Conservation (phyloP, 2,797 vertebrate genomes). For the Dipus sagitta region DNA sequence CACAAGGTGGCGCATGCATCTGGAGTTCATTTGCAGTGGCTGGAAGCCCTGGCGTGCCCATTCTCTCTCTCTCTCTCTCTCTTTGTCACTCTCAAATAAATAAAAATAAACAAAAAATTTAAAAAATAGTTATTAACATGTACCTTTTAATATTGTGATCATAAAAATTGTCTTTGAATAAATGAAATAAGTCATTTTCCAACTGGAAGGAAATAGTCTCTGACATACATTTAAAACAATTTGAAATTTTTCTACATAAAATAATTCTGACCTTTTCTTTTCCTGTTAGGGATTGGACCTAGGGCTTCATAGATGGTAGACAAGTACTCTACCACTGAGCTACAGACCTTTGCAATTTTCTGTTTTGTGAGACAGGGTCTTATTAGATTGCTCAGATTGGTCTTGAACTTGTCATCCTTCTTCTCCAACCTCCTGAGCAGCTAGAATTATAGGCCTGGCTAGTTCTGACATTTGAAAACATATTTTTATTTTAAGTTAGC, state of each 20-base stretch:
- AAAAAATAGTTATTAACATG: no score
- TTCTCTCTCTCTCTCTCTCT: no score
- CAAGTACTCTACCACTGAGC: background rate
- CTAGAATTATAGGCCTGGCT: no score
- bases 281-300: background rate
- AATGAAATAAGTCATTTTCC: constrained; percentile 36
- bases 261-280: constrained; percentile 52
- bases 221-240: constrained; percentile 7
- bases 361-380: constrained; percentile 30
- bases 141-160: background rate
- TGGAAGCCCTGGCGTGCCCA: no score
- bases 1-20: no score
- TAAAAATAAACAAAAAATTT: no score
- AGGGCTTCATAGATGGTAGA: background rate
- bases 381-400: background rate
- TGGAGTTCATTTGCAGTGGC: no score
- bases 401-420: no score
- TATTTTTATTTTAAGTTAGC: no score
- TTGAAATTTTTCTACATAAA: background rate
- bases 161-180: constrained; percentile 5
- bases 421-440: no score
- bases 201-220: constrained; percentile 28
- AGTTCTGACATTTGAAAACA: no score
- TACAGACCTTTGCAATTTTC: background rate
- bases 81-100: no score